These are phyloP conservation scores for Acrossocheilus fasciatus DNA, from an alignment of 2,797 vertebrate species.

Conservation along the genomic window DNA sequence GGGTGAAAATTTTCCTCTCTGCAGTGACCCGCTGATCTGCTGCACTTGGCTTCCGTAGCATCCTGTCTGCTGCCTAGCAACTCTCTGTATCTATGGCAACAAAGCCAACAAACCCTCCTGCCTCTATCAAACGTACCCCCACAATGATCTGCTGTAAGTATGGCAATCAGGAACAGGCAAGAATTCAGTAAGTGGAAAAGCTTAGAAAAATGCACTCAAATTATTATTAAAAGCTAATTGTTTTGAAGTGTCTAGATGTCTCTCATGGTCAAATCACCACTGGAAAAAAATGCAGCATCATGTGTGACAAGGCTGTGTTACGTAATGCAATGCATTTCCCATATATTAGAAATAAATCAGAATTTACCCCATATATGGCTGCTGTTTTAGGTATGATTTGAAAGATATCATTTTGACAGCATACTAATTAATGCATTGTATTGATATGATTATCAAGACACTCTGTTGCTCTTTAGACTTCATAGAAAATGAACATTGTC, in stretches of 20 bases:
- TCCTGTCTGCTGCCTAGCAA: constrained; percentile 82
- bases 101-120: constrained; percentile 80
- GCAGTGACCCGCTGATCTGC: constrained; percentile 78
- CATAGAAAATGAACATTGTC: neutral
- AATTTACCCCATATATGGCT: neutral
- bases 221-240: constrained; percentile 48
- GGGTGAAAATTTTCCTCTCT: constrained; percentile 74
- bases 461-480: neutral
- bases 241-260: constrained; percentile 10
- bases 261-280: neutral
- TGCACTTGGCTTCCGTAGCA: constrained; percentile 78
- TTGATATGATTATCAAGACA: neutral
- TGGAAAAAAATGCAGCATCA: constrained; percentile 18
- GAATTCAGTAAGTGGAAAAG: constrained; percentile 52
- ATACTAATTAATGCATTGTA: neutral
- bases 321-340: neutral
- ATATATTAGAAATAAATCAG: neutral
- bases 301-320: neutral
- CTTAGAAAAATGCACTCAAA: constrained; percentile 45
- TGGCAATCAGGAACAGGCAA: constrained; percentile 70
- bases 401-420: neutral
- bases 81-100: constrained; percentile 81
- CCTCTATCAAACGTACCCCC: constrained; percentile 72
- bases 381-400: neutral
- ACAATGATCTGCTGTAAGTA: constrained; percentile 76